Evolutionary conservation across 2,797 vertebrate genomes (phyloP), one percentile per base, ranked within the genome.

Genomic region (Microhierax caerulescens): DNA sequence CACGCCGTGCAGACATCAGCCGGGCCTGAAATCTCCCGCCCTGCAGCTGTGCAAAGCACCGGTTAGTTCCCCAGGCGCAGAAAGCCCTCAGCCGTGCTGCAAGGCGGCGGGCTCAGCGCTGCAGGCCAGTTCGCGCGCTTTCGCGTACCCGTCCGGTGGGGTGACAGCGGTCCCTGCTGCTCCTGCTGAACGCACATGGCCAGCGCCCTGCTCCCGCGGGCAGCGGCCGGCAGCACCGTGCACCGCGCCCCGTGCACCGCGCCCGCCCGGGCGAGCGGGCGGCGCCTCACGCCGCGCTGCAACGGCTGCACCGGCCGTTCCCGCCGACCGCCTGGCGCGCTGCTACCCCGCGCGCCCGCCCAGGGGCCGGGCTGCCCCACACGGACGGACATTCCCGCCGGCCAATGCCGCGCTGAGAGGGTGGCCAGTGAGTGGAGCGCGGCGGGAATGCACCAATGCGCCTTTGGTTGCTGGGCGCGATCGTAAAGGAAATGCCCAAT

Each of bases 101-200:
- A 5, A 1, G 59, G 7, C 41, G 32, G 25, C 4, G 30, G 25
- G 28, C 48, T 43, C 1, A 4, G 43, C 2, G 37, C 54, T 9
- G 65, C 56, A 5, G 43, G 28, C n/a, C 25, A 24, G 9, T 6
- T 7, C 5, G 32, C 1, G 70, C 70, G 27, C 21, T 7, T 8
- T 9, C 41, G 13, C 19, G 10, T 10, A 21, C 43, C 24, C 36
- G 3, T 0, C 11, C 51, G 0, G 13, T 2, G 36, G 23, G 27
- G 25, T 2, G 76, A 19, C 47, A 24, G 2, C 0, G 15, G 13
- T n/a, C 20, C 6, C 9, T 0, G n/a, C 30, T 2, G 9, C 54
- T 43, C 16, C 14, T 0, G 24, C 72, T 28, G 15, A 22, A 9
- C 25, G 34, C 30, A 3, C 59, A 2, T 1, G 1, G 4, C 2